These are phyloP conservation scores for Ataeniobius toweri DNA, from an alignment of 2,797 vertebrate genomes.

Conservation along the genomic window DNA sequence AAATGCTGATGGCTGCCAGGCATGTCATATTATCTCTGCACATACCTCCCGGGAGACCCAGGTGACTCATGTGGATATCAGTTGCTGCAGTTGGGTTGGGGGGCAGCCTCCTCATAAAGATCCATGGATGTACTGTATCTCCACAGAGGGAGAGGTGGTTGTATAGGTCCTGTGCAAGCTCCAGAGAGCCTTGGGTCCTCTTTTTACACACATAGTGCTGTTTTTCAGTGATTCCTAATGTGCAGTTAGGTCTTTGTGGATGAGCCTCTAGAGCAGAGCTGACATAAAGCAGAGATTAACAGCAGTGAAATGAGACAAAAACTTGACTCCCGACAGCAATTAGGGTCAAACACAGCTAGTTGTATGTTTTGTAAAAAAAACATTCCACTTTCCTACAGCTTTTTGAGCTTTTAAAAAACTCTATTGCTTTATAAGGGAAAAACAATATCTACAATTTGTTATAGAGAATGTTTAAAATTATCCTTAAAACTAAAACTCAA, in stretches of 20 bases:
- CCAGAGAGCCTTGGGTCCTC: slow-evolving; percentile 39
- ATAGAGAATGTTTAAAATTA: no score
- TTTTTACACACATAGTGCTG: slow-evolving; percentile 32
- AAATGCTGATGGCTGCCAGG: slow-evolving; percentile 13
- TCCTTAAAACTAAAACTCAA: no score
- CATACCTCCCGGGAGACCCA: slow-evolving; percentile 10
- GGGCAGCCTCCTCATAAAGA: slow-evolving; percentile 58
- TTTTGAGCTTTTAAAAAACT: slow-evolving; percentile 1
- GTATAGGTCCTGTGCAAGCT: slow-evolving; percentile 24
- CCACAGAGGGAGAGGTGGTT: slow-evolving; percentile 30
- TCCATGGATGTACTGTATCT: slow-evolving; percentile 50
- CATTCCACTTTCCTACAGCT: neutral
- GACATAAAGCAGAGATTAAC: slow-evolving; percentile 61
- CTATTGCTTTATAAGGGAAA: neutral
- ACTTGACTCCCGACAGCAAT: slow-evolving; percentile 60
- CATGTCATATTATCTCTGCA: slow-evolving; percentile 13
- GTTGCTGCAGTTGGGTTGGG: slow-evolving; percentile 28
- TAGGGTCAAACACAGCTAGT: slow-evolving; percentile 40
- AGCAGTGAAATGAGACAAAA: slow-evolving; percentile 63
- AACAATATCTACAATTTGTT: no score
- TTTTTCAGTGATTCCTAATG: slow-evolving; percentile 47
- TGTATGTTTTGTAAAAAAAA: neutral
- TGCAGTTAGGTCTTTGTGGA: slow-evolving; percentile 54
- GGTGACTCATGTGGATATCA: slow-evolving; percentile 51
- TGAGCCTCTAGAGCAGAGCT: slow-evolving; percentile 37